Evolutionary conservation across 1,140 invertebrate species (phyloP), one percentile per base, ranked within the genome.

Genomic region (Pseudomyrmex concolor): DNA sequence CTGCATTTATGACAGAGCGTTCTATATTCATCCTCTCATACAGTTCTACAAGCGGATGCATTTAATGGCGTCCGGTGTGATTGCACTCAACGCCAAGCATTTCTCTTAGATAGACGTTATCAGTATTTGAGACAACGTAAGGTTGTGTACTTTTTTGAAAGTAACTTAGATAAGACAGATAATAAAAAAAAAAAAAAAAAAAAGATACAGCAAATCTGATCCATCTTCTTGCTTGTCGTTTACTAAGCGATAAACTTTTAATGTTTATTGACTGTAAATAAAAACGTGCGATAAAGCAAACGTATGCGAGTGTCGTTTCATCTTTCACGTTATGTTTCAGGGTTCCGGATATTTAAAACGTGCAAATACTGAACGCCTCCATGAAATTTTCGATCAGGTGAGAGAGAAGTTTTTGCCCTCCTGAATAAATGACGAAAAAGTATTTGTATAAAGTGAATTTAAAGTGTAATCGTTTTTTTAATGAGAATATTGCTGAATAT

Each of bases 311-410:
- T 54, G 3, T 74, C 3, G 78, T 59, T 59, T 1, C 15, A n/a
- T 17, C 0, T n/a, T 34, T 34, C 22, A 0, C 59, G 84, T 88
- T 87, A 87, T 88, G 78, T 95, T 95, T 57, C 94, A 98, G 97
- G 96, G 96, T 94, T 96, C 96, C 92, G 97, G 97, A 93, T 97
- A 97, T 94, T 94, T 97, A 89, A 97, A 97, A 94, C 95, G 98
- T 92, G 98, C 98, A 25, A 97, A 97, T 92, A 96, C 96, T 90
- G 97, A 97, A 72, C 96, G 96, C 85, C 95, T 99, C 85, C 95
- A 96, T 93, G 97, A 97, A 90, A 97, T 99, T 91, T 99, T 99
- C 94, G 94, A 96, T 81, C 97, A 96, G 95, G 96, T 96, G 93
- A 93, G 74, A 1, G 43, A 45, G 25, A 54, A 74, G 3, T 51